phyloP scores from a whole-genome alignment of 2,113 vertebrate species.

The Euleptes europaea region DNA sequence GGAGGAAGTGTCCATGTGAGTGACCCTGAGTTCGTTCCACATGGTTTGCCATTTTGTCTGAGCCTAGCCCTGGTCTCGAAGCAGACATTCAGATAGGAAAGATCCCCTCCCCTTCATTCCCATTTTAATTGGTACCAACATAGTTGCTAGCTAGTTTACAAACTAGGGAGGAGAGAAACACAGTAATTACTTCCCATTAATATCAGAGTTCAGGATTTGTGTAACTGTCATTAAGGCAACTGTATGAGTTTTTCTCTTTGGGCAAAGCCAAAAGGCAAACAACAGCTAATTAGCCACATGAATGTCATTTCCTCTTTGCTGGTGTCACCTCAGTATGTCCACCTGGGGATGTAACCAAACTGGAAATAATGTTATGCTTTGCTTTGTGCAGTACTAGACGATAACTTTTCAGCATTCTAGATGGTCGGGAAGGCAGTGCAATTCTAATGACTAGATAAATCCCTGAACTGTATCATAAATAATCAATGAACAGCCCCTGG shows the following conservation, averaged over 20 bases:
- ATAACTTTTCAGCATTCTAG: background rate
- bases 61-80: too few species aligned
- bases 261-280: slow-evolving; percentile 7
- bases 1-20: too few species aligned
- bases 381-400: slow-evolving; percentile 1
- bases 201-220: background rate
- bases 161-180: background rate
- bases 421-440: background rate
- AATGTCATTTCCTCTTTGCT: slow-evolving; percentile 5
- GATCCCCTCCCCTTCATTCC: background rate
- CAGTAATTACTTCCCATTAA: background rate
- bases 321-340: background rate
- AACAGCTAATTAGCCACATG: background rate
- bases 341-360: background rate
- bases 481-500: background rate
- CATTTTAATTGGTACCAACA: background rate
- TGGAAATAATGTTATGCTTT: background rate
- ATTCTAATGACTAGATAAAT: background rate
- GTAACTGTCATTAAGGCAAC: slow-evolving; percentile 5
- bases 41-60: too few species aligned
- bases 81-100: background rate
- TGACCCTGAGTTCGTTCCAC: too few species aligned
- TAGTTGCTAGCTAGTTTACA: background rate
- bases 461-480: background rate
- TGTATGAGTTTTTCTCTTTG: background rate